Conservation (phyloP, 1,140 invertebrate species). For the Tetramorium parvispinum region DNA sequence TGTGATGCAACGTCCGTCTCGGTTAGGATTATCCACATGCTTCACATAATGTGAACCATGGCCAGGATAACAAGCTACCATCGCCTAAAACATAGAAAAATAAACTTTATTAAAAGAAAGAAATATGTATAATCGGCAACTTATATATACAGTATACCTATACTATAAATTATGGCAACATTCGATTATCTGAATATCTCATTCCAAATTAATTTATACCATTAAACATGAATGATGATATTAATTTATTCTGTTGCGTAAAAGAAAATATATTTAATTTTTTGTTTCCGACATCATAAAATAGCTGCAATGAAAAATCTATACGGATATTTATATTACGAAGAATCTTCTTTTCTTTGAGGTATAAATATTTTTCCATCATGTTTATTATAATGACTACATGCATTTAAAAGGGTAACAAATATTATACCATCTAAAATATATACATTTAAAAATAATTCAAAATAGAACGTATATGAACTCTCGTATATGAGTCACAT, state of each 20-base stretch:
- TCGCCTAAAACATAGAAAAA: slow-evolving; percentile 89
- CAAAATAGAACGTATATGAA: no score
- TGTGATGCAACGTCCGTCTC: slow-evolving; percentile 97
- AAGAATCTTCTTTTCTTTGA: background rate
- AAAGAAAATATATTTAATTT: background rate
- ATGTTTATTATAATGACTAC: background rate
- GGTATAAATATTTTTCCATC: slow-evolving; percentile 3
- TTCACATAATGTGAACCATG: slow-evolving; percentile 97
- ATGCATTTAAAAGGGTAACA: background rate
- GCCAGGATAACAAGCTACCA: slow-evolving; percentile 98
- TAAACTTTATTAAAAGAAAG: background rate
- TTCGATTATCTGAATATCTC: background rate
- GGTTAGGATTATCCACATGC: slow-evolving; percentile 99
- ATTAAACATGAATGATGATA: background rate
- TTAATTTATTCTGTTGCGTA: background rate
- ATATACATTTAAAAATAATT: background rate
- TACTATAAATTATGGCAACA: background rate
- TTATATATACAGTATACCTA: background rate
- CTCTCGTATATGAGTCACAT: background rate
- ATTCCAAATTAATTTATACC: background rate
- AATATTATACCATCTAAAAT: background rate
- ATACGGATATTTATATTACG: background rate
- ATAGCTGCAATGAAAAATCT: background rate
- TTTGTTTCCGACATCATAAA: background rate
- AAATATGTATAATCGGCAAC: background rate